These are phyloP conservation scores for Dromius quadrimaculatus DNA, from an alignment of 2,888 invertebrate species.

Conservation along the genomic window DNA sequence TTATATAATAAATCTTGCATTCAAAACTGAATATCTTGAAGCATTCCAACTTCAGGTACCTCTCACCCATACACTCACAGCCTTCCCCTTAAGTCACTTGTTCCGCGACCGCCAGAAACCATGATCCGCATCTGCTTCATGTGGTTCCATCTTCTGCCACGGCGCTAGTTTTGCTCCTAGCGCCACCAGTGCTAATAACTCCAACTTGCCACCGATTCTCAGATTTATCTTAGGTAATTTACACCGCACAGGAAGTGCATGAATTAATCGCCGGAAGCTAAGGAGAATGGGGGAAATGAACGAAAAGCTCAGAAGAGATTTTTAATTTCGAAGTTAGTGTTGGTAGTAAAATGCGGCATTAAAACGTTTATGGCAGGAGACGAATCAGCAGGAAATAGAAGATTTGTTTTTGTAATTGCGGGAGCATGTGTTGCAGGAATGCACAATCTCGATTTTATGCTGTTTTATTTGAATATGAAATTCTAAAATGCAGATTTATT, in stretches of 20 bases:
- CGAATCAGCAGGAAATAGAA: constrained; percentile 1
- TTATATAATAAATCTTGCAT: background rate
- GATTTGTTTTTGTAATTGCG: constrained; percentile 29
- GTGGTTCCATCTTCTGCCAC: background rate
- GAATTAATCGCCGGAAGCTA: background rate
- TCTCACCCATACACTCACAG: no score
- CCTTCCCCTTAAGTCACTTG: no score
- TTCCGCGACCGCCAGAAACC: no score
- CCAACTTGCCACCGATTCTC: constrained; percentile 13
- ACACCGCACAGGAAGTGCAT: constrained; percentile 4
- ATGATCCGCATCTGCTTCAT: constrained; percentile 7
- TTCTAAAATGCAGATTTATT: no score
- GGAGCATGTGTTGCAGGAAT: constrained; percentile 2
- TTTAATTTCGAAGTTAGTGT: background rate
- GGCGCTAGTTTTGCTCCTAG: background rate
- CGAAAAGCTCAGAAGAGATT: background rate
- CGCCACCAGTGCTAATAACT: constrained; percentile 6
- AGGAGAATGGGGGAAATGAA: background rate
- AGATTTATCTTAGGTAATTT: constrained; percentile 24
- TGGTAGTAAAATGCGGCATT: constrained; percentile 5
- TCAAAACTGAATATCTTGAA: background rate
- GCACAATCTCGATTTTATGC: background rate
- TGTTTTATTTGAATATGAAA: background rate
- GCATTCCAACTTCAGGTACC: background rate
- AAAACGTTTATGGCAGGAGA: constrained; percentile 22